Base-by-base conservation (phyloP, 1,140 invertebrate species). In the Nautilus pompilius region DNA sequence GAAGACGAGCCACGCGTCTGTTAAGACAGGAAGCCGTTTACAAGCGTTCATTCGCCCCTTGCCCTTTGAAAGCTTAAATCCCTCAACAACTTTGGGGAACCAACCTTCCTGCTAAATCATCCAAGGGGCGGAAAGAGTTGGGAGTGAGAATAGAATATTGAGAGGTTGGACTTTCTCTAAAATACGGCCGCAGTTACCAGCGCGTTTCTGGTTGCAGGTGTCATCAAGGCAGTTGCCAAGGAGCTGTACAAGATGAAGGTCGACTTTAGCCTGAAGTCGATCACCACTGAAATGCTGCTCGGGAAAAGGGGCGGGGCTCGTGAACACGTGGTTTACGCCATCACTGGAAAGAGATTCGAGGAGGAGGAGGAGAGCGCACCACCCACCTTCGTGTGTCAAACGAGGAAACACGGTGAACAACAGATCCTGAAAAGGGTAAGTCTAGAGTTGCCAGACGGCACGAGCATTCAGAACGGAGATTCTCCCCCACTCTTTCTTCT, bases 361-460 rank as follows among this genome's bases (percentile, higher is more conserved):
- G 68, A 70, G 29, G 58, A 58, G 5, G 57, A 62, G 13, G 33
- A 58, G 13, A 68, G 70, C n/a, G 62, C 54, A 4, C 66, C 73
- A 3, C 73, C 73, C 33, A 75, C 73, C n/a, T 72, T 75, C 58
- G 63, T 75, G 10, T 71, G 71, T 4, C 73, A 75, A 32, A 75
- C 73, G n/a, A 72, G 68, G 46, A 75, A 75, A 61, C 63, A 75
- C 55, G 68, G 67, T 6, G 73, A 75, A 59, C 59, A 55, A 48
- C 73, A 75, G 53, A 75, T 75, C 10, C 46, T 69, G 22, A 53
- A 73, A 45, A 58, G 65, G 69, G 71, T 75, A 69, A 41, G 17
- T 53, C n/a, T 28, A 20, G 17, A 32, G 30, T n/a, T 28, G 34
- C 20, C 45, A 20, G 17, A 46, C 24, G 8, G 8, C 8, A 41